These are phyloP conservation scores for Metopia argyrocephala DNA, from an alignment of 2,888 invertebrate species.

Conservation along the genomic window DNA sequence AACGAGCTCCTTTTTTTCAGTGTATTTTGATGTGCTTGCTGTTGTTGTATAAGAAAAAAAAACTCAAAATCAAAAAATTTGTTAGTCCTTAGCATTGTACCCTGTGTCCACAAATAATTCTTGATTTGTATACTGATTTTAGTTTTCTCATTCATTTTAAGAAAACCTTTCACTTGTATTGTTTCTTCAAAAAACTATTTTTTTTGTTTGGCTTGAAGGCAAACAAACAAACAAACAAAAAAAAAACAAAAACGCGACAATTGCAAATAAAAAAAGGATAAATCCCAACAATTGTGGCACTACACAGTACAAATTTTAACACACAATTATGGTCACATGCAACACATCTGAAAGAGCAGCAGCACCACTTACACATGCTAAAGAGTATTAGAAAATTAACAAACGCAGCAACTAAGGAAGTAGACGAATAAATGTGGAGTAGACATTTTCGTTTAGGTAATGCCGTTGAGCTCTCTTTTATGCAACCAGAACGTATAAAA, in stretches of 20 bases:
- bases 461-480: neutral
- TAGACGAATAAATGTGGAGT: constrained; percentile 29
- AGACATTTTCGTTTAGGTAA: constrained; percentile 11
- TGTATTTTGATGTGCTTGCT: too few species aligned
- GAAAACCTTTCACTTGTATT: constrained; percentile 5
- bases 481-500: neutral
- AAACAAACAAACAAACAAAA: neutral
- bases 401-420: constrained; percentile 9
- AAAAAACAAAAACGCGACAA: constrained; percentile 6
- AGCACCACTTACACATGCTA: neutral
- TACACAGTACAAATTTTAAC: constrained; percentile 49
- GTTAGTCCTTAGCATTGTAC: neutral
- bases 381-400: neutral
- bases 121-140: constrained; percentile 48
- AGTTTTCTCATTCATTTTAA: constrained; percentile 25
- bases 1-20: too few species aligned
- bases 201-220: too few species aligned
- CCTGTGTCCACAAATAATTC: neutral
- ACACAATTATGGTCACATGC: constrained; percentile 32
- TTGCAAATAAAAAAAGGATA: constrained; percentile 9
- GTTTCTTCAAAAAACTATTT: neutral
- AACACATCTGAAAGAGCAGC: neutral
- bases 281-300: constrained; percentile 20
- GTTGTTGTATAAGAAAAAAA: neutral
- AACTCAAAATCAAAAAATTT: too few species aligned